Percentiles rank a stretch among this genome's conserved stretches.
phyloP scores from a whole-genome alignment of 2,797 vertebrate species.

The Platyrinchus mystaceus region DNA sequence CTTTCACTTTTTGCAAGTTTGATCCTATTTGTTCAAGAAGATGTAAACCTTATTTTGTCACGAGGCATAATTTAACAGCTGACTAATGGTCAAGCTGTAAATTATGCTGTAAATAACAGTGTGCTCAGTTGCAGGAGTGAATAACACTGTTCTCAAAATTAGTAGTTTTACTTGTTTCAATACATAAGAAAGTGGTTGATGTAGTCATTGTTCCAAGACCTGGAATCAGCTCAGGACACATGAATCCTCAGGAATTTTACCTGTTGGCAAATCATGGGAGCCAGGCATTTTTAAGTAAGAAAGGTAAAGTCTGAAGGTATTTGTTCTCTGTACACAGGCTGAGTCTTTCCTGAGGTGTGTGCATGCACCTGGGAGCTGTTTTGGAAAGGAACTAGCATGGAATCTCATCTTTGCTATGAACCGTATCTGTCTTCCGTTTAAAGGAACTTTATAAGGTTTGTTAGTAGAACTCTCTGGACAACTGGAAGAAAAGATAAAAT shows the following conservation, averaged over 20 bases:
- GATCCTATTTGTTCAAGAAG: conserved; percentile 5
- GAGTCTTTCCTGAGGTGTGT: background rate
- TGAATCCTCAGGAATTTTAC: background rate
- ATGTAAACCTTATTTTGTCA: conserved; percentile 15
- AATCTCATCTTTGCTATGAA: background rate
- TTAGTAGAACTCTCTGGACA: background rate
- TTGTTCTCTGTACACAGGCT: background rate
- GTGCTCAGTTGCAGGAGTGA: background rate
- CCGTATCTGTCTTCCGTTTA: background rate
- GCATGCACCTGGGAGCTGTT: background rate
- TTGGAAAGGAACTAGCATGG: background rate
- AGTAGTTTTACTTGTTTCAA: background rate
- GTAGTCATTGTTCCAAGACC: background rate
- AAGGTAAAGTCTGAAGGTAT: background rate
- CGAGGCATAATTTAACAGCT: conserved; percentile 35
- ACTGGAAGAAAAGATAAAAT: background rate
- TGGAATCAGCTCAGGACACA: background rate
- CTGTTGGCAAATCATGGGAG: background rate
- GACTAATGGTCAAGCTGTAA: conserved; percentile 15
- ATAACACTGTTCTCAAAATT: background rate
- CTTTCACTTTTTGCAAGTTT: conserved; percentile 45
- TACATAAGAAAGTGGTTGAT: background rate
- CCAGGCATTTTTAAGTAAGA: background rate
- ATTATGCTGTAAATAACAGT: background rate
- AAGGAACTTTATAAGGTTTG: background rate